These are phyloP conservation scores for Miichthys miiuy DNA, from an alignment of 2,797 vertebrate species.

Conservation along the genomic window DNA sequence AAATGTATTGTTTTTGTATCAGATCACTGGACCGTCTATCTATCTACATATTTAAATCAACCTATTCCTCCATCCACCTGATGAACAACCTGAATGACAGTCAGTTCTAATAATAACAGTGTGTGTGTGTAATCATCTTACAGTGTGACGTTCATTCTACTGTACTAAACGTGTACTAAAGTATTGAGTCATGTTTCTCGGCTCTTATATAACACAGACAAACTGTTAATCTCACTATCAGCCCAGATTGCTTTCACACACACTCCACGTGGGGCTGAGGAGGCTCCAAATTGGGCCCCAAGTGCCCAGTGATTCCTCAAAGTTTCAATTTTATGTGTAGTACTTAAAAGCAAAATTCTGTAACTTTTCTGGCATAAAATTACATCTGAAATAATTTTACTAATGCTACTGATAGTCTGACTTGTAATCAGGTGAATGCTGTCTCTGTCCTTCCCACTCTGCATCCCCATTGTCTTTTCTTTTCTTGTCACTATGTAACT, in stretches of 20 bases:
- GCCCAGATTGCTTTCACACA: neutral
- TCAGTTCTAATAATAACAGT: conserved; percentile 25
- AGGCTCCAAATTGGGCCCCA: neutral
- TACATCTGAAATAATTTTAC: too few species aligned
- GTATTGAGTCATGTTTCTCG: conserved; percentile 55
- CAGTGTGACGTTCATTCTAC: conserved; percentile 30
- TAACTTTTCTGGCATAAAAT: too few species aligned
- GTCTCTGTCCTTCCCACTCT: too few species aligned
- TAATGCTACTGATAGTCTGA: too few species aligned
- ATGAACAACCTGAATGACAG: neutral
- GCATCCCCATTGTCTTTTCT: too few species aligned
- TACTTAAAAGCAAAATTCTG: neutral
- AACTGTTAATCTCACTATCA: neutral
- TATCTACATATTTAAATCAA: neutral
- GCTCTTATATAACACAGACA: conserved; percentile 49
- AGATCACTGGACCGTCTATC: neutral
- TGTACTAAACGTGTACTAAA: neutral
- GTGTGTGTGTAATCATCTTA: conserved; percentile 63
- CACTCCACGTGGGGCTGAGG: neutral
- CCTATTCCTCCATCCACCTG: neutral
- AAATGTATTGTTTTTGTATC: neutral
- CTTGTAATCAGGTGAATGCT: too few species aligned
- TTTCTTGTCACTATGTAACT: too few species aligned
- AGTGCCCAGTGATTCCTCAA: too few species aligned
- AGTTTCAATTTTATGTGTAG: neutral